phyloP scores from a whole-genome alignment of 2,888 invertebrate genomes.

The Drosophila fungiperda region DNA sequence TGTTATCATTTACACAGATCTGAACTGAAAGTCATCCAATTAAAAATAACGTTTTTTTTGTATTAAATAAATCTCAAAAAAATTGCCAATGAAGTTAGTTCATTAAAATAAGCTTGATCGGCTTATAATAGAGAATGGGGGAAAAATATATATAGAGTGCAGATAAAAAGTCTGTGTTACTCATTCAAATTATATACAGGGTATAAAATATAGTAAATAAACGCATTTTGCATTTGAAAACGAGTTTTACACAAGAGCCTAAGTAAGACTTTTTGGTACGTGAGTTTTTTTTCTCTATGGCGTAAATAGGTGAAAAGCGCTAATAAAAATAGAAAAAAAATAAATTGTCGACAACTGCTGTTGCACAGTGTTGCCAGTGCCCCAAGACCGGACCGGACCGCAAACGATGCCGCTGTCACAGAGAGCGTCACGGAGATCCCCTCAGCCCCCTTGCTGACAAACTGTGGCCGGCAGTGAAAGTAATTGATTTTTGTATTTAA shows the following conservation, averaged over 20 bases:
- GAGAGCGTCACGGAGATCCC: constrained; percentile 4
- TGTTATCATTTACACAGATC: not conserved
- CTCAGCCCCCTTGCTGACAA: constrained; percentile 41
- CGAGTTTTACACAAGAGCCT: constrained; percentile 52
- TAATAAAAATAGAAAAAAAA: constrained; percentile 18
- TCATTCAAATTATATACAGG: not conserved
- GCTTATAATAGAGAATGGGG: not conserved
- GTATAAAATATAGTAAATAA: constrained; percentile 12
- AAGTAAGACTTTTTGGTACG: constrained; percentile 56
- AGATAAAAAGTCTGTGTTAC: not conserved
- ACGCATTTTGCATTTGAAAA: constrained; percentile 67
- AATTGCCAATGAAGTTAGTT: not conserved
- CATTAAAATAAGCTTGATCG: not conserved
- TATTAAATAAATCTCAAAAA: not conserved
- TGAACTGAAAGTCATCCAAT: constrained; percentile 2
- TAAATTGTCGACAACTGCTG: constrained; percentile 54
- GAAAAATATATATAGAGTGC: constrained; percentile 3
- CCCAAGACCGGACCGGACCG: constrained; percentile 38
- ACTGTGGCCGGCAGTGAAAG: constrained; percentile 68
- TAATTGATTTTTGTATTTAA: constrained; percentile 66
- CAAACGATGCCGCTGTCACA: constrained; percentile 11
- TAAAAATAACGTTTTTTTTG: not conserved
- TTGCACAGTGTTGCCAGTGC: constrained; percentile 19
- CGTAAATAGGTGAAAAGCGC: constrained; percentile 70
- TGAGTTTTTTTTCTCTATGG: constrained; percentile 51